A percentile compares a stretch with the other conserved stretches of the same genome.
phyloP scores from a whole-genome alignment of 2,888 invertebrate genomes.

The Campoplex nolae region DNA sequence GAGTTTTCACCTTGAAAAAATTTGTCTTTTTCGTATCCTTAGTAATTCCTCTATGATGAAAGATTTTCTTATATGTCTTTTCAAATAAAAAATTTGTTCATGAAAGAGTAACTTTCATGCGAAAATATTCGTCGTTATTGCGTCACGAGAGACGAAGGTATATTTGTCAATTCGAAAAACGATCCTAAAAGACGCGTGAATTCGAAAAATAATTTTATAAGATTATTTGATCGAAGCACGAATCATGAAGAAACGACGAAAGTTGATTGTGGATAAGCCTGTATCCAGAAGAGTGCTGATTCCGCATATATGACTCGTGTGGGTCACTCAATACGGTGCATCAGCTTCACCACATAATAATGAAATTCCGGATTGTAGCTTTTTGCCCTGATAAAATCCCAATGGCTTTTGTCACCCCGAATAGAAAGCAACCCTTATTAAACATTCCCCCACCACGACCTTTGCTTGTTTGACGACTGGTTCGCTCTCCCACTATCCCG shows the following conservation, averaged over 20 bases:
- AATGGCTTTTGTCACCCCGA: conserved; percentile 19
- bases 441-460: not conserved
- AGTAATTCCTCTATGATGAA: not conserved
- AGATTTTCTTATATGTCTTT: too few species aligned
- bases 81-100: too few species aligned
- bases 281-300: not conserved
- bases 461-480: not conserved
- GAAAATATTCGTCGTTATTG: too few species aligned
- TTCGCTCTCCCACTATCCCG: not conserved
- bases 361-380: conserved; percentile 40
- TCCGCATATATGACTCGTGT: not conserved
- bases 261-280: conserved; percentile 14
- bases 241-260: too few species aligned
- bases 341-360: conserved; percentile 2
- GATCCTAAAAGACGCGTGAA: not conserved
- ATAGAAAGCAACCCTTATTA: conserved; percentile 17
- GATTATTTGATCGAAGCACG: too few species aligned
- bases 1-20: too few species aligned
- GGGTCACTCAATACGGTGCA: conserved; percentile 19
- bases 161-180: not conserved
- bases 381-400: conserved; percentile 13
- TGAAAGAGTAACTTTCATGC: too few species aligned
- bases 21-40: not conserved
- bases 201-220: not conserved
- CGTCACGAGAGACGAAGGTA: not conserved